phyloP scores from a whole-genome alignment of 2,797 vertebrate species.

The Valencia hispanica region DNA sequence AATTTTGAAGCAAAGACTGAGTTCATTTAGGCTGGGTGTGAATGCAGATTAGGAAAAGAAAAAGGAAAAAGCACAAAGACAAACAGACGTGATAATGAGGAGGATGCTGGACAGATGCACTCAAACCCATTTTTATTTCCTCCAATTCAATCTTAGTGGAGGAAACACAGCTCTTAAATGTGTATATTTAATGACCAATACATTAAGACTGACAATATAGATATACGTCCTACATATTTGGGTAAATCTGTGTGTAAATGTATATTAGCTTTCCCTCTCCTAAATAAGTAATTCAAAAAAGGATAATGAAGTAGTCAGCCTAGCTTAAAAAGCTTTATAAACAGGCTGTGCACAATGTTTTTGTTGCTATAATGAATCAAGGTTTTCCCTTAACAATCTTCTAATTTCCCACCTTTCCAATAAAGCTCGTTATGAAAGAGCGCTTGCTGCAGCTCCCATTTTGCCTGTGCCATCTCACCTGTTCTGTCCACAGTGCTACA shows the following conservation, averaged over 20 bases:
- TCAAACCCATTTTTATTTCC: slow-evolving; percentile 55
- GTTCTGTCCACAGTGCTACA: background rate
- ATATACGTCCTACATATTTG: slow-evolving; percentile 17
- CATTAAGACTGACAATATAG: background rate
- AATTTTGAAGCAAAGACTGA: slow-evolving; percentile 36
- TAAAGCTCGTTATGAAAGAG: background rate
- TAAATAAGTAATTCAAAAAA: background rate
- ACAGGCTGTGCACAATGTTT: background rate
- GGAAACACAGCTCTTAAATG: slow-evolving; percentile 8
- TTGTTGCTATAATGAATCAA: background rate
- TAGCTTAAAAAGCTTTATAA: background rate
- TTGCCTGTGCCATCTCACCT: background rate
- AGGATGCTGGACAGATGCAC: slow-evolving; percentile 54
- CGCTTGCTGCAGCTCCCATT: background rate
- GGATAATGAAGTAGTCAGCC: background rate
- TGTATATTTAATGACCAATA: slow-evolving; percentile 9
- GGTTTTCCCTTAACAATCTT: background rate
- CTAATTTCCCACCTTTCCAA: background rate
- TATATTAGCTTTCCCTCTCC: background rate
- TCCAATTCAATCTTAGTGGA: slow-evolving; percentile 21
- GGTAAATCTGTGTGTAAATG: background rate
- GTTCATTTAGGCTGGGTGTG: slow-evolving; percentile 59
- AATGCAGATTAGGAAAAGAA: slow-evolving; percentile 78
- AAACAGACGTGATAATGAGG: slow-evolving; percentile 67
- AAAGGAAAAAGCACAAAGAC: slow-evolving; percentile 65